A percentile compares a stretch with the other conserved stretches of the same genome.
Evolutionary conservation across 1,140 invertebrate genomes (phyloP).

Genomic region (Vanessa tameamea): DNA sequence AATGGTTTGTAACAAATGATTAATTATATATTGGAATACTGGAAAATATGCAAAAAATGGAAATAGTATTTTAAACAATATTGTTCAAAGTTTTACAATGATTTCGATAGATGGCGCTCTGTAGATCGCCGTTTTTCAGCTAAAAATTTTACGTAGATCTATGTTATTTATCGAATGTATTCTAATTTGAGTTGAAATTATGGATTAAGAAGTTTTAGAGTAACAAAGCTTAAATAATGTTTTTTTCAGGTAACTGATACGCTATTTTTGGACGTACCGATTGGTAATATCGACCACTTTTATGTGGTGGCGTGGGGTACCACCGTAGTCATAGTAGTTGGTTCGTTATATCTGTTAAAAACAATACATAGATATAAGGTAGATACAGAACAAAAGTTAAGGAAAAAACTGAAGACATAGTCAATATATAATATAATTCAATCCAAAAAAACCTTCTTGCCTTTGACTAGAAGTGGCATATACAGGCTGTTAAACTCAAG

Average conservation of each 20-base stretch:
- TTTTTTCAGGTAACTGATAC: constrained; percentile 48
- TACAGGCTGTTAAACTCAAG: neutral
- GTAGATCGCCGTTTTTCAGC: too few species aligned
- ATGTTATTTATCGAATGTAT: too few species aligned
- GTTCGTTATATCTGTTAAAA: constrained; percentile 51
- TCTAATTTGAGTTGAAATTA: too few species aligned
- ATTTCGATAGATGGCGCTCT: too few species aligned
- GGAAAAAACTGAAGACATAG: neutral
- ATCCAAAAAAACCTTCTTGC: too few species aligned
- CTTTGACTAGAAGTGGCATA: neutral
- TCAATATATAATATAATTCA: neutral
- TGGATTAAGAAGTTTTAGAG: too few species aligned
- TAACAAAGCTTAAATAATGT: too few species aligned
- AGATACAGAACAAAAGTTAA: neutral
- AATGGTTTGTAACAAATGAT: constrained; percentile 39
- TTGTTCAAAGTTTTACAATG: too few species aligned
- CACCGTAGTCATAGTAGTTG: constrained; percentile 37
- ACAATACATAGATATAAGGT: neutral
- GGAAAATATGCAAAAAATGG: too few species aligned
- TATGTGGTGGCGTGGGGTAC: constrained; percentile 49
- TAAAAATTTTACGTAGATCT: neutral
- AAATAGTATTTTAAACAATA: too few species aligned
- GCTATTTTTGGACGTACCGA: constrained; percentile 53
- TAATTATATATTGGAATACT: too few species aligned
- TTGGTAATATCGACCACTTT: constrained; percentile 56